Percentiles rank a stretch among this genome's conserved stretches.
phyloP scores from a whole-genome alignment of 1,140 invertebrate species.

The Acromyrmex echinatior region DNA sequence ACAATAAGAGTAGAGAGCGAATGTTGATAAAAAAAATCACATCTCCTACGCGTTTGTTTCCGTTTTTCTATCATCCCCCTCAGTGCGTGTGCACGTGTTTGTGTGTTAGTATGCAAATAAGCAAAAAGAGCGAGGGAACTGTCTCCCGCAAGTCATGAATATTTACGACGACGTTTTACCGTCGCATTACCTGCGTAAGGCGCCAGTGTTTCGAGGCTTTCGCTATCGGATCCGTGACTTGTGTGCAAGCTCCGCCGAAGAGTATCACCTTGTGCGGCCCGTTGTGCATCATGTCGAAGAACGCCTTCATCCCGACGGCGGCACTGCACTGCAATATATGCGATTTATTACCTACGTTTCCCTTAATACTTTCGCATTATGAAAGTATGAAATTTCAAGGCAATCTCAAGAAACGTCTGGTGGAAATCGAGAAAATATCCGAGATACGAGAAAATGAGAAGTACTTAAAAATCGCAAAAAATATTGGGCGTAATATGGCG shows the following conservation, averaged over 20 bases:
- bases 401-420: background rate
- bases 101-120: constrained; percentile 20
- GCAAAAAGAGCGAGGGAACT: background rate
- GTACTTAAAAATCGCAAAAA: background rate
- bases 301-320: constrained; percentile 98
- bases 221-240: constrained; percentile 98
- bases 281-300: constrained; percentile 99
- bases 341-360: constrained; percentile 4
- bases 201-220: constrained; percentile 99
- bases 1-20: constrained; percentile 74
- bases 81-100: background rate
- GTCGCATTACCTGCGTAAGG: constrained; percentile 93
- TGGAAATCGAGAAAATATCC: background rate
- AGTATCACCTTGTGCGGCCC: constrained; percentile 96
- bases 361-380: background rate
- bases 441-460: background rate
- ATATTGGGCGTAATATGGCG: background rate
- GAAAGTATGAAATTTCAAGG: background rate
- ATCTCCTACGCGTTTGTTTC: background rate
- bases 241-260: constrained; percentile 98
- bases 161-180: constrained; percentile 54
- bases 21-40: constrained; percentile 6
- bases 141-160: constrained; percentile 37
- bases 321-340: constrained; percentile 95
- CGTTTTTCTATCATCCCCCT: background rate